phyloP scores from a whole-genome alignment of 2,888 invertebrate genomes.

The Hemithea aestivaria region DNA sequence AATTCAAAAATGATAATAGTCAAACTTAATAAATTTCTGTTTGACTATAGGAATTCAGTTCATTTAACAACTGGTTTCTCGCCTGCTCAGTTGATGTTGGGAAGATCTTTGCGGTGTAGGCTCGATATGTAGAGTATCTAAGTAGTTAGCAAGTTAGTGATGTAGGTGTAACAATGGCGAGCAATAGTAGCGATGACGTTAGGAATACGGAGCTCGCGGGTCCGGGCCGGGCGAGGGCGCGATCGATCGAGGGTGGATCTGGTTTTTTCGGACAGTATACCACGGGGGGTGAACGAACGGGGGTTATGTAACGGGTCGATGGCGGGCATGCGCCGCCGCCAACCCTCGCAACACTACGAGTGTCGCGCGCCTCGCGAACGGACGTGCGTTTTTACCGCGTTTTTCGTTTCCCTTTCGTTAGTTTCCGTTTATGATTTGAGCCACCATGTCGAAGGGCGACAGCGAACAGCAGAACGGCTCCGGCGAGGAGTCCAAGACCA shows the following conservation, averaged over 20 bases:
- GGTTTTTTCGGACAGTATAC: conserved; percentile 78
- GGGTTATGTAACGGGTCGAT: conserved; percentile 73
- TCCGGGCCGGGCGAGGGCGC: conserved; percentile 30
- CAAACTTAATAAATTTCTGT: no score
- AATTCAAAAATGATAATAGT: no score
- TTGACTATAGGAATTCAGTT: no score
- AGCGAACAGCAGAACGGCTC: conserved; percentile 92
- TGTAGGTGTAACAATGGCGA: no score
- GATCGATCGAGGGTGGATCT: conserved; percentile 70
- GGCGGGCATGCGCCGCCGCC: conserved; percentile 53
- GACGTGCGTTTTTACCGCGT: conserved; percentile 78
- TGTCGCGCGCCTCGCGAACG: conserved; percentile 72
- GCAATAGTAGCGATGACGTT: no score
- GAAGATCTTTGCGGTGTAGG: no score
- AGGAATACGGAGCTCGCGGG: no score
- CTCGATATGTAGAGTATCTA: no score
- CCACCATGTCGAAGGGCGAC: conserved; percentile 92
- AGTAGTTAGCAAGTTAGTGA: no score
- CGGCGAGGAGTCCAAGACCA: conserved; percentile 97
- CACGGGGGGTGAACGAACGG: conserved; percentile 75
- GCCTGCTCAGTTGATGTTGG: no score
- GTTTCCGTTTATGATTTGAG: conserved; percentile 78
- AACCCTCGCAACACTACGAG: conserved; percentile 44
- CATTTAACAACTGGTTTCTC: no score
- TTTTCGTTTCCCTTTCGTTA: conserved; percentile 80